Base-by-base conservation (phyloP, 2,888 invertebrate genomes). In the Pyrocoelia pectoralis region DNA sequence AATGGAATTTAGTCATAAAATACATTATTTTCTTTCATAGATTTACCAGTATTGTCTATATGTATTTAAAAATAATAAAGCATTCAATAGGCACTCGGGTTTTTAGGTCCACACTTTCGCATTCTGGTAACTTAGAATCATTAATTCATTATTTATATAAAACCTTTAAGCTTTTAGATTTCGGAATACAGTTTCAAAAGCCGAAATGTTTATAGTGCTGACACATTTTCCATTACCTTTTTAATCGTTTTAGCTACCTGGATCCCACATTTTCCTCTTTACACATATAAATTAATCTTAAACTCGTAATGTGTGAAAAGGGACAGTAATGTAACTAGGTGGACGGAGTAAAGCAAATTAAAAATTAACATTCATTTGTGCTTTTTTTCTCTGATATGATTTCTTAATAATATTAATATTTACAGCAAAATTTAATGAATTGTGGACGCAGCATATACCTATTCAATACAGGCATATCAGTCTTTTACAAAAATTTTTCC, bases 61-160 rank as follows among this genome's bases (percentile, higher is more conserved):
- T n/a, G n/a, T n/a, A 68, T 67, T 72, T 67, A 68, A 72, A 61
- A 70, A 66, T 67, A 70, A 70, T 63, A 58, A 66, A 70, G 55
- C 56, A 68, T 70, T 66, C 69, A 63, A 69, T 70, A 73, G 74
- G 73, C 74, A 73, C 72, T 72, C 67, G 67, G 69, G 69, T 68
- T 66, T 40, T 70, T 70, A 70, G 72, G 71, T 72, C 70, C 71
- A 68, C 69, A 65, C 33, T 61, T 61, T 61, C 51, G 15, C 24
- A 17, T 17, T 46, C 46, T 18, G 3, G n/a, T 33, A 33, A 24
- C n/a, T n/a, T n/a, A n/a, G n/a, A n/a, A n/a, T n/a, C n/a, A n/a
- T n/a, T n/a, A n/a, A n/a, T n/a, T n/a, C n/a, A n/a, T n/a, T n/a
- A n/a, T n/a, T n/a, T n/a, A n/a, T n/a, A n/a, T n/a, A n/a, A n/a